Conservation (phyloP, 2,888 invertebrate species). For the Pelosia muscerda region DNA sequence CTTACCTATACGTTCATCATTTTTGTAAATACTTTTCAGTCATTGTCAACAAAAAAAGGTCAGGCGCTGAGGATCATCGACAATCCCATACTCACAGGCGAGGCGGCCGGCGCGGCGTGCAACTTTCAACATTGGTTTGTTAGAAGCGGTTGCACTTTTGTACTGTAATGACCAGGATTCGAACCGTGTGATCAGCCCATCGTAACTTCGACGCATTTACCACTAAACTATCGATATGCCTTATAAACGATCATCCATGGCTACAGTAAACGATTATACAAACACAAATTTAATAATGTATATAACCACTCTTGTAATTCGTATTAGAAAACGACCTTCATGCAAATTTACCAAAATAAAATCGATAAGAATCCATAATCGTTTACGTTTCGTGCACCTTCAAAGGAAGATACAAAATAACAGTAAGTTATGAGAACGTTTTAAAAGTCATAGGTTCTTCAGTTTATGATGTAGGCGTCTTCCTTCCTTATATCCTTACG, state of each 20-base stretch:
- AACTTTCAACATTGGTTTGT: no score
- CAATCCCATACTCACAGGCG: no score
- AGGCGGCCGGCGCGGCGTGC: no score
- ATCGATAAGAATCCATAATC: not conserved
- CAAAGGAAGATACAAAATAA: conserved; percentile 16
- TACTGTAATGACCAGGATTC: no score
- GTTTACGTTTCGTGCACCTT: conserved; percentile 6
- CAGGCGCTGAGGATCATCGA: no score
- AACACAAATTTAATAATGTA: no score
- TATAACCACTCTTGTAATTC: not conserved
- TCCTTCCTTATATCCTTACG: conserved; percentile 13
- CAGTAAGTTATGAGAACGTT: conserved; percentile 36
- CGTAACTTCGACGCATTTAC: no score
- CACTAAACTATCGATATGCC: not conserved
- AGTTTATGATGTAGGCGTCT: conserved; percentile 30
- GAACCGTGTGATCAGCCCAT: no score
- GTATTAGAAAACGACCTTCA: not conserved
- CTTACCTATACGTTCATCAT: no score
- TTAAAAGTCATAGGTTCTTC: conserved; percentile 35
- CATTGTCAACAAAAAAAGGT: no score
- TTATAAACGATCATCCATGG: not conserved
- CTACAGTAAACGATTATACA: not conserved
- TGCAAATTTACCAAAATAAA: not conserved
- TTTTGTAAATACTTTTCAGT: no score
- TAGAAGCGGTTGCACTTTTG: no score